phyloP scores from a whole-genome alignment of 2,888 invertebrate species.

The Sipha maydis region DNA sequence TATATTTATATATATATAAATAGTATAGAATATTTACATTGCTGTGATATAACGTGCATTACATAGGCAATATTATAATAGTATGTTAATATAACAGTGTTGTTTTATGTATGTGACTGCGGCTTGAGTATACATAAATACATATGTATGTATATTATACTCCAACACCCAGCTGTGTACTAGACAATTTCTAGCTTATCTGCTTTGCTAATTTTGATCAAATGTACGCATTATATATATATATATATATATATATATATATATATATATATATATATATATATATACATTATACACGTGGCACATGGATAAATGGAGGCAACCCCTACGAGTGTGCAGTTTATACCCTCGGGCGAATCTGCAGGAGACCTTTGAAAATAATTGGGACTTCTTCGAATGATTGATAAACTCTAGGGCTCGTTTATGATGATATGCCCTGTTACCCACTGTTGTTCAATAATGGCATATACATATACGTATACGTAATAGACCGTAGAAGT shows the following conservation, averaged over 20 bases:
- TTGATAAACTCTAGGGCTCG: background rate
- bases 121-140: background rate
- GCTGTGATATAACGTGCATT: background rate
- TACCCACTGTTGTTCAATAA: too few relatives aligned
- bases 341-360: background rate
- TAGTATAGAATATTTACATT: background rate
- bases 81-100: background rate
- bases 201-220: background rate
- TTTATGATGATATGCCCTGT: background rate
- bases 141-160: background rate
- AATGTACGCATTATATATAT: background rate
- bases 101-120: background rate
- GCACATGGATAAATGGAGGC: background rate
- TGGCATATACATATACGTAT: background rate
- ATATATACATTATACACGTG: background rate
- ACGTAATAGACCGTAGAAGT: background rate
- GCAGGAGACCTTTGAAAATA: constrained; percentile 3
- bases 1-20: too few relatives aligned
- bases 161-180: background rate
- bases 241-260: background rate
- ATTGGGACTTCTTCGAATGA: background rate
- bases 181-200: background rate
- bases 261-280: background rate
- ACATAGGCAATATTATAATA: background rate
- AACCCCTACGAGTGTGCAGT: background rate